A percentile compares a stretch with the other conserved stretches of the same genome.
Conservation (phyloP, 2,113 vertebrate species). For the human (Homo sapiens) region GRCh38 chr4:112050501-112051000, state of each 20-base stretch:
- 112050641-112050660: not conserved
- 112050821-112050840: not conserved
- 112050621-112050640: not conserved
- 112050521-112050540: no score
- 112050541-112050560: no score
- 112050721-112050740: not conserved
- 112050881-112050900: not conserved
- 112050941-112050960: not conserved
- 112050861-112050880: not conserved
- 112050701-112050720: not conserved
- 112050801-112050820: not conserved
- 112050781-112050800: not conserved
- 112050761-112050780: not conserved
- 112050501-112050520: no score
- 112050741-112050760: not conserved
- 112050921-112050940: not conserved
- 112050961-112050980: conserved; percentile 30
- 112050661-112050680: not conserved
- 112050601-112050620: not conserved
- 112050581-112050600: not conserved
- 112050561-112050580: no score
- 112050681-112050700: not conserved
- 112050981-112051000: not conserved
- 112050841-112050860: not conserved
- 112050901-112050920: not conserved